These are phyloP conservation scores for Mystacides longicornis DNA, from an alignment of 2,888 invertebrate genomes.

Conservation along the genomic window DNA sequence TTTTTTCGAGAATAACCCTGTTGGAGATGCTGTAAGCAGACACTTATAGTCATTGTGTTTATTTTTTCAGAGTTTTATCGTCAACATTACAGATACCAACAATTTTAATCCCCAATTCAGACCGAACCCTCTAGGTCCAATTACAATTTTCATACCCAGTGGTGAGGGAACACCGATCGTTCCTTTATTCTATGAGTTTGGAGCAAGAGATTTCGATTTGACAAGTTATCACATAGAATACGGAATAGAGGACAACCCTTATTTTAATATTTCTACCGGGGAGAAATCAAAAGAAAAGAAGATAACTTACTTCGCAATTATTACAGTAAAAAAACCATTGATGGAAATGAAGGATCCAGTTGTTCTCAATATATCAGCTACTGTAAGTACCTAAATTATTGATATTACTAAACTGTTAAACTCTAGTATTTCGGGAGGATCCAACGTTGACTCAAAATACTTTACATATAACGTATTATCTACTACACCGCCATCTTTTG, in stretches of 20 bases:
- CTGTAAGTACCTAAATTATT: not conserved
- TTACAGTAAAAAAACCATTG: not conserved
- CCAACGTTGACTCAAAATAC: no score
- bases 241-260: not conserved
- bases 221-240: conserved; percentile 34
- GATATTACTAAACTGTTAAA: not conserved
- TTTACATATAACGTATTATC: no score
- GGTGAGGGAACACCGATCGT: conserved; percentile 36
- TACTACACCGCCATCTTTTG: no score
- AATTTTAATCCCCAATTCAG: conserved; percentile 42
- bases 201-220: conserved; percentile 47
- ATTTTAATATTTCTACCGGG: not conserved
- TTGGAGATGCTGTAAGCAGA: no score
- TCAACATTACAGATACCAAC: conserved; percentile 44
- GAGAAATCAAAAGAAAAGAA: not conserved
- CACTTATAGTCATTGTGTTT: not conserved
- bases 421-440: not conserved
- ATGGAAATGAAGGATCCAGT: not conserved
- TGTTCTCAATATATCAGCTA: not conserved
- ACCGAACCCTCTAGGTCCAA: conserved; percentile 36
- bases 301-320: not conserved
- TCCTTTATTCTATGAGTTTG: conserved; percentile 38
- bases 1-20: no score
- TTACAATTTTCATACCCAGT: conserved; percentile 43
- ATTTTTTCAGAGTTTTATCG: conserved; percentile 37